Percentiles rank a stretch among this genome's conserved stretches.
These are phyloP conservation scores for Anthopleura xanthogrammica DNA, from an alignment of 92 coral and sea anemone genomes.

Conservation along the genomic window DNA sequence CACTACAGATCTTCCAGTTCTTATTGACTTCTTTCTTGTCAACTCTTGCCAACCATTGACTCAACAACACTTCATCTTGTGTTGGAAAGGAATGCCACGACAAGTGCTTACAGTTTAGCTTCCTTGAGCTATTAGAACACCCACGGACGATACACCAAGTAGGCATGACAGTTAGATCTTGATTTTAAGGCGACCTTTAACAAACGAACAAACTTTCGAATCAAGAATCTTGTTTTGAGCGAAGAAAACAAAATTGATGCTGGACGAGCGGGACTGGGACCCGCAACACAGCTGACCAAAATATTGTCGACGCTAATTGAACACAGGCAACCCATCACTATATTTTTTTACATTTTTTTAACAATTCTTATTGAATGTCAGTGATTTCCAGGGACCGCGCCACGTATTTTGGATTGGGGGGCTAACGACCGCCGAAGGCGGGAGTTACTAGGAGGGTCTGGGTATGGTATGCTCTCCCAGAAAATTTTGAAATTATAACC, in stretches of 20 bases:
- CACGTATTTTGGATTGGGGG: no score
- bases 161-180: conserved; percentile 13
- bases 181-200: neutral
- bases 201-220: neutral
- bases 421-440: no score
- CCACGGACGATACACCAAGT: conserved; percentile 26
- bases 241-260: neutral
- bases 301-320: no score
- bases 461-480: no score
- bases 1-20: conserved; percentile 36
- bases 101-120: conserved; percentile 4
- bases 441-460: no score
- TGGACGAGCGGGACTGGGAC: neutral
- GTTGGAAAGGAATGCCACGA: conserved; percentile 37
- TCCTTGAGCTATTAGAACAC: conserved; percentile 22
- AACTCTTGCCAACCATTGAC: conserved; percentile 18
- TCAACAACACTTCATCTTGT: conserved; percentile 14
- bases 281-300: no score
- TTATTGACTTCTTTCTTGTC: conserved; percentile 6
- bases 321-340: neutral
- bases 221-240: neutral
- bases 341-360: neutral
- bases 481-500: no score
- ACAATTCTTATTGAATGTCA: no score
- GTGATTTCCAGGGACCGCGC: no score